Evolutionary conservation across 2,113 vertebrate genomes (phyloP), one percentile per base, ranked within the genome.

Genomic region (Oreochromis spilurus): DNA sequence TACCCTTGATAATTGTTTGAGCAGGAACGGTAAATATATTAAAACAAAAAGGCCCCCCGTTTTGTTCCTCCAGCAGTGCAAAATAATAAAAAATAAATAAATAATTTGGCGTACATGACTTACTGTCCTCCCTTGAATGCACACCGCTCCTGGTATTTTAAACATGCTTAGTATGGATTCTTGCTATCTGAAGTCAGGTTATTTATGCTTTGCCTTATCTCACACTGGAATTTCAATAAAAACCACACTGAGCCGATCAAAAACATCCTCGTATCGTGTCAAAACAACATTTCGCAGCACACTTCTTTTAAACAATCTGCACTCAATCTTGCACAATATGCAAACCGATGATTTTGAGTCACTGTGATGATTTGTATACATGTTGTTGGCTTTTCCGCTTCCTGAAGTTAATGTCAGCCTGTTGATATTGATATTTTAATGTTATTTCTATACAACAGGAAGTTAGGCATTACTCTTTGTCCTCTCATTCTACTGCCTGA

Each of bases 381-480:
- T 58, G 70, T 55, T 83, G 81, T 81, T 70, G 6, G n/a, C 40
- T 43, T 65, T 52, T 70, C 6, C 10, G 50, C 84, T 70, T 89
- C 84, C 52, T 80, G 50, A 52, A 54, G 55, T 80, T 57, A 55
- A 79, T 78, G 82, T 62, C n/a, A 21, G 60, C 21, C 60, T 79
- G 24, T 78, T 83, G 9, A 17, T 87, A 31, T 77, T 86, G 83
- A 88, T 85, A 79, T 82, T 82, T 87, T 54, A 34, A 19, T 53
- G 26, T 13, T 50, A 31, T 9, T 13, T 26, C 53, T 53, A 43
- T 82, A 31, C 16, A 65, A 65, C 82, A 91, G 93, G 91, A 94
- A 89, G 78, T 60, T 55, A 31, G 13, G 82, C 89, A 87, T 88
- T 85, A 62, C 52, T 67, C 85, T 55, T 79, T 67, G 75, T 89